Evolutionary conservation across 2,113 vertebrate genomes (phyloP), one percentile per base, ranked within the genome.

Genomic region (Tupaia chinensis): DNA sequence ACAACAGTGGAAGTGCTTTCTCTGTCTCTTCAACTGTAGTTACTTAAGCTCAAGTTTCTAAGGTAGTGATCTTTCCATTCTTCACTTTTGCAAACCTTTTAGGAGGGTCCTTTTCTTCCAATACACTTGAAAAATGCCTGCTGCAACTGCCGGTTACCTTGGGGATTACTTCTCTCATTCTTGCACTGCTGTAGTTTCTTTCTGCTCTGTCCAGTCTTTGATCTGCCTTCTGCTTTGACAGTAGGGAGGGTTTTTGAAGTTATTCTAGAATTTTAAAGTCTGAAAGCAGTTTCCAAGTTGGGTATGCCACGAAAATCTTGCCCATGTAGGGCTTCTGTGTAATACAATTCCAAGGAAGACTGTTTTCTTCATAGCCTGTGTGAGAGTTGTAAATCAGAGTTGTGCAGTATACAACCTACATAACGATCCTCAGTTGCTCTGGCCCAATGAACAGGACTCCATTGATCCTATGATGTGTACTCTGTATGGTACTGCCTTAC

Each of bases 211-310:
- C 84, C 32, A 65, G 6, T 53, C 97, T 97, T 96, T 95, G 84
- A 94, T 93, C 63, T 91, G 54, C 93, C 69, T 94, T 93, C 66
- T 89, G 56, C 74, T 89, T 20, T 89, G 92, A 81, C 0, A 15
- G 77, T 20, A 9, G 80, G 89, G 88, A 81, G 63, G 53, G 56
- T 5, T 92, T 95, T 92, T 76, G 84, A 95, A 53, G 70, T 92
- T 95, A 87, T 87, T 95, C 76, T 92, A 93, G 94, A 92, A 93
- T 85, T 89, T 72, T 65, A 81, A 93, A 92, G 84, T 73, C 1
- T 68, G 53, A 95, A 92, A 87, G 72, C 34, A 78, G 74, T 70
- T 94, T 95, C 79, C 61, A 87, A 60, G 87, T 90, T 84, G 29
- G 70, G 13, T 85, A 66, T 20, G 22, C 27, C 83, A 53, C 32